Base-by-base conservation (phyloP, 2,797 vertebrate genomes). In the Anabacerthia variegaticeps region DNA sequence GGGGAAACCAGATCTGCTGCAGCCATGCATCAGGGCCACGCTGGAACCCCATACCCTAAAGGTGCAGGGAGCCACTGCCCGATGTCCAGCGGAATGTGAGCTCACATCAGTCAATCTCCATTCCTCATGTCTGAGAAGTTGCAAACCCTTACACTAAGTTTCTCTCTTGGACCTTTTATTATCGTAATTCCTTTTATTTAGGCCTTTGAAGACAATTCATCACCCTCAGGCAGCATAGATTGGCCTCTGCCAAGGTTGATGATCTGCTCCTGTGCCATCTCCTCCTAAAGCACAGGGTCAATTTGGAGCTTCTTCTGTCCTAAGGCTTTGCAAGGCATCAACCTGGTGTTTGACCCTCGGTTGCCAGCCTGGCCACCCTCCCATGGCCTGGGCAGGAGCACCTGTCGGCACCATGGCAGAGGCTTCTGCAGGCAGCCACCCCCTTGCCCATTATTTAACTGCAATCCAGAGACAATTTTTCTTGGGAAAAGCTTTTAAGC, bases 401-500 rank as follows among this genome's bases (percentile, higher is more conserved):
- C 66, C 78, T 44, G 62, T 34, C 12, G 32, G 65, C 37, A 13
- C 62, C 18, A 1, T 1, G 8, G 73, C 69, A 84, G 75, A 79
- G 32, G n/a, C 48, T 58, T 15, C 68, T 28, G 48, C 43, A 51
- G 61, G 61, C 92, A 90, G 48, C 16, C 1, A 17, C 27, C n/a
- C 67, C 81, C 67, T 16, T 22, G 30, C 58, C 92, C 74, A 21
- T 85, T 92, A 89, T 88, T 95, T 95, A 94, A 82, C 92, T 72
- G 67, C 75, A 43, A 90, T n/a, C 88, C 93, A 77, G 51, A 89
- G 51, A 51, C 82, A 28, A 71, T 96, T 89, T 95, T 96, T 96
- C 95, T 91, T 36, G 43, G 89, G 81, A 92, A 94, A 95, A 94
- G 89, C 82, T 96, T 95, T 97, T 96, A 96, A 97, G 93, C 94